phyloP scores from a whole-genome alignment of 2,888 invertebrate species.

The Brachynemurus nebulosus region DNA sequence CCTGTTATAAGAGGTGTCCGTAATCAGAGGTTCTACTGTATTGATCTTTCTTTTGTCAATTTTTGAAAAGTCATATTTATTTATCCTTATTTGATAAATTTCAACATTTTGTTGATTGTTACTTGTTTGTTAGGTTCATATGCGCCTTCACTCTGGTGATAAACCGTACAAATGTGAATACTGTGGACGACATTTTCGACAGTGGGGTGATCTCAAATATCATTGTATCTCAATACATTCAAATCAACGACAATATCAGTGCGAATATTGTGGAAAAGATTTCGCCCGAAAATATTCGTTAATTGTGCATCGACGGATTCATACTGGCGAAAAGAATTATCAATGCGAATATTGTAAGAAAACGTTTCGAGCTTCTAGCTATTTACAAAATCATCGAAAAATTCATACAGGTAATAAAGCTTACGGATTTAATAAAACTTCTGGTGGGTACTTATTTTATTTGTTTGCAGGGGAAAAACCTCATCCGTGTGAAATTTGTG shows the following conservation, averaged over 20 bases:
- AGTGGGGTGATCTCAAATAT: constrained; percentile 81
- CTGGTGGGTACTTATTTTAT: constrained; percentile 6
- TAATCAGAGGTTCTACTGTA: too few species aligned
- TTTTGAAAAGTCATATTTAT: background rate
- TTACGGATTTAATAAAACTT: background rate
- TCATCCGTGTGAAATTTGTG: constrained; percentile 59
- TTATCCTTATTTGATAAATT: background rate
- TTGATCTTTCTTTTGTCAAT: background rate
- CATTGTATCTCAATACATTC: constrained; percentile 74
- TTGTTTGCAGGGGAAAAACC: constrained; percentile 57
- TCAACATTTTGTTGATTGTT: too few species aligned
- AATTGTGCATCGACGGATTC: constrained; percentile 71
- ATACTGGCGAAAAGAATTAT: constrained; percentile 78
- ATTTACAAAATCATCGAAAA: constrained; percentile 67
- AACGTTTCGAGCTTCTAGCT: constrained; percentile 73
- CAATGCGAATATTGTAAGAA: constrained; percentile 74
- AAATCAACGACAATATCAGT: constrained; percentile 68
- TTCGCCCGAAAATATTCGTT: constrained; percentile 80
- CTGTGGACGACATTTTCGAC: constrained; percentile 67
- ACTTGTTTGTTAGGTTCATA: constrained; percentile 44
- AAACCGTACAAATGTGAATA: constrained; percentile 71
- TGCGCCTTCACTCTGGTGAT: constrained; percentile 68
- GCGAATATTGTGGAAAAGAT: constrained; percentile 79
- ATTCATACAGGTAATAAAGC: constrained; percentile 72
- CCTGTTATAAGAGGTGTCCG: too few species aligned